Conservation (phyloP, 1,140 invertebrate species). For the Drosophila sturtevanti region DNA sequence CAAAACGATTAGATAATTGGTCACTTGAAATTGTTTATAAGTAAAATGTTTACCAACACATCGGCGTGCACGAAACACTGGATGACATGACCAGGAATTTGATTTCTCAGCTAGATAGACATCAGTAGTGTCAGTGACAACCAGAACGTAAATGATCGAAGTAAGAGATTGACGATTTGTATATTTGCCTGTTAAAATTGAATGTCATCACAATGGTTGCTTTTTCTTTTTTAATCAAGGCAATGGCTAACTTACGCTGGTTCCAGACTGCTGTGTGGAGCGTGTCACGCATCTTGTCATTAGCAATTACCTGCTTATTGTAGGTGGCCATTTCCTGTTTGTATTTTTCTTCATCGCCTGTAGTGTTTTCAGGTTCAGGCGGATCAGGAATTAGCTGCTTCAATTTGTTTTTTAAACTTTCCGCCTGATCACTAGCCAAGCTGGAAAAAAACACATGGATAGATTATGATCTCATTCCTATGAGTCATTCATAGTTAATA, state of each 20-base stretch:
- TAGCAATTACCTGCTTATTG: constrained; percentile 20
- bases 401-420: constrained; percentile 35
- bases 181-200: constrained; percentile 61
- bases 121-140: constrained; percentile 43
- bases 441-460: constrained; percentile 10
- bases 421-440: constrained; percentile 31
- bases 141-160: constrained; percentile 69
- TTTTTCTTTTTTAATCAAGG: background rate
- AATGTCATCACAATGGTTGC: background rate
- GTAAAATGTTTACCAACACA: constrained; percentile 57
- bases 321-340: background rate
- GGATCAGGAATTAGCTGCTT: constrained; percentile 44
- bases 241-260: constrained; percentile 50
- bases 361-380: background rate
- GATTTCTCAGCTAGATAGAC: constrained; percentile 33
- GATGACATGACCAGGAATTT: constrained; percentile 56
- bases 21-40: background rate
- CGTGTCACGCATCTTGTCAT: constrained; percentile 28
- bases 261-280: constrained; percentile 66
- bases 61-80: constrained; percentile 66
- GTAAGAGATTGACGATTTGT: constrained; percentile 63
- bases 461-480: background rate
- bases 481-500: constrained; percentile 26
- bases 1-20: background rate
- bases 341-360: background rate